phyloP scores from a whole-genome alignment of 2,797 vertebrate genomes.

The Cuniculus paca region DNA sequence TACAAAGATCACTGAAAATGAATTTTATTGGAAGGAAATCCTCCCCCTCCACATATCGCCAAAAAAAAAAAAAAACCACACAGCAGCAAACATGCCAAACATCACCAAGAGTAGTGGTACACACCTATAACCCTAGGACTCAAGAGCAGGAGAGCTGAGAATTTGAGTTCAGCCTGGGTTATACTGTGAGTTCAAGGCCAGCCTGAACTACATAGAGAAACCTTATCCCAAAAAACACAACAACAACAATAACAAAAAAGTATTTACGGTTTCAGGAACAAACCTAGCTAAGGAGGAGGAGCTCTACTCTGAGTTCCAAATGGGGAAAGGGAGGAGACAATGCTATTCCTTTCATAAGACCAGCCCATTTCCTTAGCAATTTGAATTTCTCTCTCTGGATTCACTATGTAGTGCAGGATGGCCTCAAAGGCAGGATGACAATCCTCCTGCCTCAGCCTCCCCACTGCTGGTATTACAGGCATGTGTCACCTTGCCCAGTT shows the following conservation, averaged over 20 bases:
- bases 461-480: background rate
- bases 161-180: background rate
- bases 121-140: background rate
- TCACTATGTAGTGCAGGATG: background rate
- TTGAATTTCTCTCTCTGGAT: no score
- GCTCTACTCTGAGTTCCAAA: background rate
- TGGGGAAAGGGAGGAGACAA: background rate
- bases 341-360: background rate
- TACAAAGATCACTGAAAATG: conserved; percentile 33
- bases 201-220: background rate
- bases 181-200: background rate
- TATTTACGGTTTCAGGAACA: conserved; percentile 8
- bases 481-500: background rate
- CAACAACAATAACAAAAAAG: background rate
- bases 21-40: background rate
- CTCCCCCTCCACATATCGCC: background rate
- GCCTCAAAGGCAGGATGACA: background rate
- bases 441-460: background rate
- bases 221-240: background rate
- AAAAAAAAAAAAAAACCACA: no score
- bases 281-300: background rate
- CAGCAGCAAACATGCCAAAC: background rate
- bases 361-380: conserved; percentile 16
- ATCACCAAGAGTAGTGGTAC: background rate
- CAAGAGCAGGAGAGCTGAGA: background rate